A percentile compares a stretch with the other conserved stretches of the same genome.
phyloP scores from a whole-genome alignment of 1,140 invertebrate genomes.

The Oncopodura yosiiana region DNA sequence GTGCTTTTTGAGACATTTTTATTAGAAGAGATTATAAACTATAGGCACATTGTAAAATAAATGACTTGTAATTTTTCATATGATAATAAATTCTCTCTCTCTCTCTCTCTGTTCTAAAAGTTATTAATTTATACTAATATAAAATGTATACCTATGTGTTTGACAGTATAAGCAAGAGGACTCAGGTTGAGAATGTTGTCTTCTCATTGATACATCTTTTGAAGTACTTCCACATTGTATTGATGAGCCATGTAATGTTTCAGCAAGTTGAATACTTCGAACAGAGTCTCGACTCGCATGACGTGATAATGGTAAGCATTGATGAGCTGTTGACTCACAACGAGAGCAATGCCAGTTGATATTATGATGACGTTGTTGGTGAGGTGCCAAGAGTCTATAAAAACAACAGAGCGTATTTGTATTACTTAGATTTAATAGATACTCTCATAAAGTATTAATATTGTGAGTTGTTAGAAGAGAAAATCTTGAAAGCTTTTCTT shows the following conservation, averaged over 20 bases:
- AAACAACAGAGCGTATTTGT: not conserved
- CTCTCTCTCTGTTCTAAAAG: too few relatives aligned
- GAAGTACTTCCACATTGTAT: slow-evolving; percentile 43
- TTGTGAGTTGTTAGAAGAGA: too few relatives aligned
- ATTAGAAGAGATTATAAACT: too few relatives aligned
- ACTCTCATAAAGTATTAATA: too few relatives aligned
- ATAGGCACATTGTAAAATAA: too few relatives aligned
- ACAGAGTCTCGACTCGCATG: slow-evolving; percentile 37
- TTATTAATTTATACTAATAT: not conserved
- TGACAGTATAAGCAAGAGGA: slow-evolving; percentile 46
- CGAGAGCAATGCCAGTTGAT: slow-evolving; percentile 21
- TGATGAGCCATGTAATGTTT: not conserved
- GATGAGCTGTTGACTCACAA: slow-evolving; percentile 31
- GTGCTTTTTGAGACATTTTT: too few relatives aligned
- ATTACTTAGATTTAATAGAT: too few relatives aligned
- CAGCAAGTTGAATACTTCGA: slow-evolving; percentile 25
- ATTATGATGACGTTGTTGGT: slow-evolving; percentile 8
- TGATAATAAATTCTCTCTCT: too few relatives aligned
- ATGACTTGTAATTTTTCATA: too few relatives aligned
- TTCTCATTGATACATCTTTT: slow-evolving; percentile 44
- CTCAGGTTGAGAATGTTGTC: slow-evolving; percentile 84
- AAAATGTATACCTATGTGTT: slow-evolving; percentile 30
- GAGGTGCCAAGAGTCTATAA: slow-evolving; percentile 21
- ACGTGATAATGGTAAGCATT: slow-evolving; percentile 36
- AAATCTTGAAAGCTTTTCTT: too few relatives aligned